A percentile compares a stretch with the other conserved stretches of the same genome.
phyloP scores from a whole-genome alignment of 2,888 invertebrate species.

The Sinotaia quadrata region DNA sequence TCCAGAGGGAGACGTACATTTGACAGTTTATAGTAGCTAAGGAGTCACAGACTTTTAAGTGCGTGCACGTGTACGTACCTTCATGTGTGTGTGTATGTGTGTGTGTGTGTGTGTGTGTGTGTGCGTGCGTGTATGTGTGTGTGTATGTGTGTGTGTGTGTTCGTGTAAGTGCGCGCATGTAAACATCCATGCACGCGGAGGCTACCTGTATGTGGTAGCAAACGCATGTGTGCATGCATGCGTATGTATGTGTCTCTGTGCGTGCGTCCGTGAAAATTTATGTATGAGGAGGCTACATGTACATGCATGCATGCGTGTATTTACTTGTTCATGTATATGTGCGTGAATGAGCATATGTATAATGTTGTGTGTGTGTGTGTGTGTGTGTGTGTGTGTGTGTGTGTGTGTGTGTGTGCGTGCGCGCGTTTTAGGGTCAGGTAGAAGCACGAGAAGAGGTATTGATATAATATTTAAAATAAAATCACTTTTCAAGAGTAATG shows the following conservation, averaged over 20 bases:
- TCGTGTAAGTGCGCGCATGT: conserved; percentile 2
- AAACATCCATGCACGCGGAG: not conserved
- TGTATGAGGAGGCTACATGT: not conserved
- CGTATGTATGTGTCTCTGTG: conserved; percentile 15
- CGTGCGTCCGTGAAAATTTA: conserved; percentile 14
- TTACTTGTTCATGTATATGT: too few species aligned
- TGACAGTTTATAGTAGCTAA: too few species aligned
- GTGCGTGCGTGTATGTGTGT: conserved; percentile 5
- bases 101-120: conserved; percentile 1
- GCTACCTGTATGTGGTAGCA: not conserved
- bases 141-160: conserved; percentile 6
- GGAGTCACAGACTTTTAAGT: not conserved
- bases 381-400: conserved; percentile 21
- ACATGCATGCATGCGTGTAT: not conserved
- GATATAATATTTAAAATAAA: too few species aligned
- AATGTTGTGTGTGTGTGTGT: too few species aligned
- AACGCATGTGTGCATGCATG: conserved; percentile 1
- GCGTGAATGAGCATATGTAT: too few species aligned
- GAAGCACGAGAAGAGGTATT: too few species aligned
- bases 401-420: conserved; percentile 9
- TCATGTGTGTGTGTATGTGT: not conserved
- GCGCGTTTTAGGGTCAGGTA: not conserved
- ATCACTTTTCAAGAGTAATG: too few species aligned
- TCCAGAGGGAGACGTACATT: too few species aligned
- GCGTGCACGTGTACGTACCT: not conserved